Base-by-base conservation (phyloP, 2,113 vertebrate genomes). In the Rana temporaria region DNA sequence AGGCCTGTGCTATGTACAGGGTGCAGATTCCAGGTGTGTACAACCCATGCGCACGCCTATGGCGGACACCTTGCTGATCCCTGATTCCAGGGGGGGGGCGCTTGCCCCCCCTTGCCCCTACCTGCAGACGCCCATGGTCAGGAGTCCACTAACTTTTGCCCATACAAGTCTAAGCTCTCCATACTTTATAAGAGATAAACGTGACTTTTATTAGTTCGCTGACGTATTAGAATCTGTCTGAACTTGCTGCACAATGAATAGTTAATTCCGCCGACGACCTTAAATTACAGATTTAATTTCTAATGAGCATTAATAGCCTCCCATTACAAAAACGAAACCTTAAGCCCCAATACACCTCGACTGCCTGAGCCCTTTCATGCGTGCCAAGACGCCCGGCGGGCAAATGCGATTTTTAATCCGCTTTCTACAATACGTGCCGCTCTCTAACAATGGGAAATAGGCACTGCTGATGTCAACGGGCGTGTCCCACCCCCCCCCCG, bases 291-390 rank as follows among this genome's bases (percentile, higher is more conserved):
- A 59, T n/a, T 24, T 18, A n/a, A 11, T 34, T n/a, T 19, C 64
- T 72, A 71, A 71, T 81, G 26, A 62, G 79, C 56, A 72, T 81
- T 81, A 81, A 38, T 62, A 32, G 56, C 14, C 18, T 42, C 30
- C 55, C 8, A 48, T 79, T 20, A 69, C 17, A 18, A 24, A 69
- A 56, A 67, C 32, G 14, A 55, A 52, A 69, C 53, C 26, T 60
- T 26, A 60, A 38, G 65, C 24, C 8, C 17, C 18, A 32, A 6
- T 14, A 38, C n/a, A 22, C 34, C 67, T n/a, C 19, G 4, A 81
- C 62, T 24, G n/a, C 22, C 3, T 8, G 38, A 24, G 11, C 56
- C 16, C 56, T 69, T 59, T 79, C 52, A 68, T 79, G 59, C 14
- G 20, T 60, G 32, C 67, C 68, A 64, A 55, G 38, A 32, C 70